Percentiles rank a stretch among this genome's conserved stretches.
phyloP scores from a whole-genome alignment of 2,113 vertebrate genomes.

The Periophthalmus modestus region DNA sequence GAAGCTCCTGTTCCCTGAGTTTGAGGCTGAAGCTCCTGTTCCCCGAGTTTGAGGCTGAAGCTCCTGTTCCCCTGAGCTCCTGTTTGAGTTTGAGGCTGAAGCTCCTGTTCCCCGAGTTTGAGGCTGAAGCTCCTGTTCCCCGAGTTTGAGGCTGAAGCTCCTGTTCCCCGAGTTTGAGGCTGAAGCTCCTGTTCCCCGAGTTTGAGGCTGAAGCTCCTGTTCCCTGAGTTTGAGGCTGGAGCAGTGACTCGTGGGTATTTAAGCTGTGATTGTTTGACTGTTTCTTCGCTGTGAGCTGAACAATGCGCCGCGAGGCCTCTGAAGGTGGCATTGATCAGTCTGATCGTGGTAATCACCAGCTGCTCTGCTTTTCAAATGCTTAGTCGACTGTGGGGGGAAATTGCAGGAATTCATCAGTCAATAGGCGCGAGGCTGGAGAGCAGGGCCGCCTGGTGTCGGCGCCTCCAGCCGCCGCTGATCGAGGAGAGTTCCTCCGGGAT shows the following conservation, averaged over 20 bases:
- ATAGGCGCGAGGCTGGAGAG: constrained; percentile 47
- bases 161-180: too few species aligned
- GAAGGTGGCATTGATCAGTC: constrained; percentile 66
- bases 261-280: constrained; percentile 49
- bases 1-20: constrained; percentile 32
- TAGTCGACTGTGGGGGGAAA: constrained; percentile 49
- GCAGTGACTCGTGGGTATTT: constrained; percentile 50
- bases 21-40: constrained; percentile 17
- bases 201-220: too few species aligned
- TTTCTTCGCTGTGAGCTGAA: constrained; percentile 35
- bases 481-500: neutral
- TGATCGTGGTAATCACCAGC: constrained; percentile 37
- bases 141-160: too few species aligned
- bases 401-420: constrained; percentile 65
- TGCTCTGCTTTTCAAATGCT: constrained; percentile 18
- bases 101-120: too few species aligned
- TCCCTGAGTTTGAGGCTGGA: too few species aligned
- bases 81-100: too few species aligned
- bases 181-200: too few species aligned
- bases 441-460: constrained; percentile 26
- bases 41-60: constrained; percentile 24
- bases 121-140: too few species aligned
- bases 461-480: constrained; percentile 46
- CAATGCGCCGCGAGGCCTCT: constrained; percentile 42
- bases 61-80: too few species aligned